A percentile compares a stretch with the other conserved stretches of the same genome.
Evolutionary conservation across 64 coral and sea anemone species (phyloP).

Genomic region (Astreopora myriophthalma): DNA sequence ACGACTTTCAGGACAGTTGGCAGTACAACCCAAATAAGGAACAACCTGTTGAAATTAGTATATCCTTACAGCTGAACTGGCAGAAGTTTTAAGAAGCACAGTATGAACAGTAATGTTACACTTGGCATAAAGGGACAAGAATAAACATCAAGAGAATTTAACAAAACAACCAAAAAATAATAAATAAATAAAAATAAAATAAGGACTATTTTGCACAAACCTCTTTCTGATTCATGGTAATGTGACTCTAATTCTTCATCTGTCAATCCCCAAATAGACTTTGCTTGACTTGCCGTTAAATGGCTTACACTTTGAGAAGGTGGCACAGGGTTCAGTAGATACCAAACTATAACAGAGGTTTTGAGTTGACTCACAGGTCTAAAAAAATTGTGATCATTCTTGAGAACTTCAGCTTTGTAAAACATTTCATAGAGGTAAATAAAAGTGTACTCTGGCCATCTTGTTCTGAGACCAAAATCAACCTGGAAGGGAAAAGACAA

Average conservation of each 20-base stretch:
- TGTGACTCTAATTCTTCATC: slow-evolving; percentile 92
- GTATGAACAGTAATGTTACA: background rate
- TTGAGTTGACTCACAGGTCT: slow-evolving; percentile 99
- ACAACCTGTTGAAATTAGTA: too few species aligned
- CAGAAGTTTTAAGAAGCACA: too few species aligned
- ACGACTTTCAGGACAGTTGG: background rate
- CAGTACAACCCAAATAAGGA: too few species aligned
- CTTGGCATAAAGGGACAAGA: too few species aligned
- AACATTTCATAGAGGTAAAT: slow-evolving; percentile 99
- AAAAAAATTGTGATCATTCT: slow-evolving; percentile 99
- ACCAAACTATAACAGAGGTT: slow-evolving; percentile 99
- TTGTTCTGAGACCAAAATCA: slow-evolving; percentile 89
- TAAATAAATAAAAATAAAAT: background rate
- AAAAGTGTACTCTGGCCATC: slow-evolving; percentile 94
- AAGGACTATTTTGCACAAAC: background rate
- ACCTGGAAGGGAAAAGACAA: slow-evolving; percentile 72
- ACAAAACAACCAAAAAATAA: background rate
- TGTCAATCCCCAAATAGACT: slow-evolving; percentile 99
- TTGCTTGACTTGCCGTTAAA: slow-evolving; percentile 97
- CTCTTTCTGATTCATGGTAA: slow-evolving; percentile 88
- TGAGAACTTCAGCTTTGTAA: slow-evolving; percentile 97
- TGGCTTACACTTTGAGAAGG: slow-evolving; percentile 97
- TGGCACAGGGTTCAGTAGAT: slow-evolving; percentile 89
- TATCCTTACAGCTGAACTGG: background rate
- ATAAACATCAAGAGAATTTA: too few species aligned